These are phyloP conservation scores for Ernsta delagoae DNA, from an alignment of 2,888 invertebrate species.

Conservation along the genomic window DNA sequence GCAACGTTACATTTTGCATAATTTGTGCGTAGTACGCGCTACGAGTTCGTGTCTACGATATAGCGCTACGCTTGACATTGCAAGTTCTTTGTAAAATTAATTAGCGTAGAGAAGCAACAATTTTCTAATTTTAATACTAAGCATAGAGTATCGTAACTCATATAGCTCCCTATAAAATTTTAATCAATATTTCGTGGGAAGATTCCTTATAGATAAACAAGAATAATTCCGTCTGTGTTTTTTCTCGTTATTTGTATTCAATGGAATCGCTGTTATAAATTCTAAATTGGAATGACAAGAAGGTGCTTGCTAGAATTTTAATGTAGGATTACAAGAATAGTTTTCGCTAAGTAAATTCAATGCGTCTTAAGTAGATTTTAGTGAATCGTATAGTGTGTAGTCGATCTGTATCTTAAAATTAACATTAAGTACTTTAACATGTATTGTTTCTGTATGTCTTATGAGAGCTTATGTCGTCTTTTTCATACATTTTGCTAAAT, in stretches of 20 bases:
- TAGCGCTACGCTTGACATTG: slow-evolving; percentile 10
- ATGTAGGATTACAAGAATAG: background rate
- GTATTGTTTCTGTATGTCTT: too few species aligned
- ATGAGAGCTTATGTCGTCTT: too few species aligned
- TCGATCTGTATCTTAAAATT: too few species aligned
- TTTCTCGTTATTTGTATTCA: background rate
- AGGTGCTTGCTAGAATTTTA: background rate
- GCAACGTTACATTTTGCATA: slow-evolving; percentile 52
- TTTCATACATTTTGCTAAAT: too few species aligned
- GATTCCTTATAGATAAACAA: background rate
- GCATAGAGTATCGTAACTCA: background rate
- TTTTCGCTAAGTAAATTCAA: background rate
- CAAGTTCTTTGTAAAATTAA: slow-evolving; percentile 3
- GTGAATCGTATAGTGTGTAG: too few species aligned
- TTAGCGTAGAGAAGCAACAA: background rate
- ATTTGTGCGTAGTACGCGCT: slow-evolving; percentile 27
- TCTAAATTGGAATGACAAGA: background rate
- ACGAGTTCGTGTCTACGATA: slow-evolving; percentile 14
- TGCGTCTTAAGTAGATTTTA: too few species aligned
- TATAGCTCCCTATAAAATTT: background rate
- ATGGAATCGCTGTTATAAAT: background rate
- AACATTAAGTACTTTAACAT: too few species aligned
- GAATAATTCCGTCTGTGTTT: background rate
- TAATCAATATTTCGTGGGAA: background rate
- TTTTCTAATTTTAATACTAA: background rate